Percentiles rank a stretch among this genome's conserved stretches.
Evolutionary conservation across 2,797 vertebrate genomes (phyloP).

Genomic region (Peromyscus nudipes): DNA sequence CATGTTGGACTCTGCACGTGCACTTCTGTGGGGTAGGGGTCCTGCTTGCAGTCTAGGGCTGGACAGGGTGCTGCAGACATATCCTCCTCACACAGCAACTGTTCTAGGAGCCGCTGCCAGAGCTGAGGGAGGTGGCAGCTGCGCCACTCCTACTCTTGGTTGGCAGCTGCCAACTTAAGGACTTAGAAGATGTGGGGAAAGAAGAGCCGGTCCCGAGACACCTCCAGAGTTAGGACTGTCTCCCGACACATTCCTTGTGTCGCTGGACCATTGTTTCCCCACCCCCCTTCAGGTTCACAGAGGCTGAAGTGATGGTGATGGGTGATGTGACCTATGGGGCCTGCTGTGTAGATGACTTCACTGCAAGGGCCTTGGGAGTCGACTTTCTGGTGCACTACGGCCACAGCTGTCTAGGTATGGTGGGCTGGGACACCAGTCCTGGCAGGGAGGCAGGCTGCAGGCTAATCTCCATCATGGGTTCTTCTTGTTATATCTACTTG

Average conservation of each 20-base stretch:
- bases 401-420: constrained; percentile 96
- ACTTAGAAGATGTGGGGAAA: constrained; percentile 41
- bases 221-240: not conserved
- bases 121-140: constrained; percentile 72
- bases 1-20: not conserved
- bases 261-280: not conserved
- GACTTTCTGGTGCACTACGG: constrained; percentile 99
- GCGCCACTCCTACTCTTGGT: constrained; percentile 75
- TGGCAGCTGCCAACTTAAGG: constrained; percentile 74
- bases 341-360: constrained; percentile 98
- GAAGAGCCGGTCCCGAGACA: constrained; percentile 12
- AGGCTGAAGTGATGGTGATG: constrained; percentile 96
- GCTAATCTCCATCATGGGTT: not conserved
- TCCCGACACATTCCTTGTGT: constrained; percentile 58
- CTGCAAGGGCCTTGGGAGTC: constrained; percentile 95
- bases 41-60: constrained; percentile 17
- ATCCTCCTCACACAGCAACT: constrained; percentile 19
- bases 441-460: not conserved
- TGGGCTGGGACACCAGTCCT: not conserved
- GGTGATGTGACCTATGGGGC: constrained; percentile 98
- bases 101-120: constrained; percentile 74
- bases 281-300: constrained; percentile 91
- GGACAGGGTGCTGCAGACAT: constrained; percentile 52
- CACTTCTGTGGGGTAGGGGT: constrained; percentile 9
- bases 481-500: not conserved